These are phyloP conservation scores for Drosophila pseudotakahashii DNA, from an alignment of 2,888 invertebrate species.

Conservation along the genomic window DNA sequence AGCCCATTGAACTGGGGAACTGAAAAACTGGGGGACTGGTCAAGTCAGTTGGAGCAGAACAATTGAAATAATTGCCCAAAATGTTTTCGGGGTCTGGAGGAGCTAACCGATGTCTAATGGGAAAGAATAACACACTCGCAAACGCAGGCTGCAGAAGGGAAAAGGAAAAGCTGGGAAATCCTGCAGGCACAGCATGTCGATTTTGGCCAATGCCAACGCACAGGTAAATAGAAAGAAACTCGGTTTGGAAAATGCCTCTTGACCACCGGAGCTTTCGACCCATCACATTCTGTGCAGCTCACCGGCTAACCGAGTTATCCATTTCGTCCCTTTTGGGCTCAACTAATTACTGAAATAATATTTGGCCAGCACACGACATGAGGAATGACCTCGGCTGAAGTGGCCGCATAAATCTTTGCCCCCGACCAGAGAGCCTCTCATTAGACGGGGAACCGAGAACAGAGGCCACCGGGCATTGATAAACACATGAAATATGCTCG, in stretches of 20 bases:
- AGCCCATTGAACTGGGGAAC: conserved; percentile 24
- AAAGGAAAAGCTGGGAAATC: conserved; percentile 12
- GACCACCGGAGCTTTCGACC: conserved; percentile 12
- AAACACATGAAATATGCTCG: conserved; percentile 48
- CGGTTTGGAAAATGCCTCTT: not conserved
- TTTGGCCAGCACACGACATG: conserved; percentile 47
- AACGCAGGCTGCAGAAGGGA: conserved; percentile 7
- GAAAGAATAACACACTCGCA: conserved; percentile 26
- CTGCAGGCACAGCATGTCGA: conserved; percentile 44
- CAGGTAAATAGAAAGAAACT: conserved; percentile 25
- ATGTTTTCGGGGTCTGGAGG: conserved; percentile 8
- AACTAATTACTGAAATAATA: conserved; percentile 68
- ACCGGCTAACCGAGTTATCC: not conserved
- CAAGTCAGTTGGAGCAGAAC: conserved; percentile 37
- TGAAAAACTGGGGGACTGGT: not conserved
- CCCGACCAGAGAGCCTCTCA: conserved; percentile 36
- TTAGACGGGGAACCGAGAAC: conserved; percentile 26
- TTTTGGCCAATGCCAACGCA: conserved; percentile 27
- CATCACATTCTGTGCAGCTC: conserved; percentile 11
- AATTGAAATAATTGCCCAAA: conserved; percentile 62
- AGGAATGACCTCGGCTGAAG: conserved; percentile 16
- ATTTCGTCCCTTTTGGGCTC: not conserved
- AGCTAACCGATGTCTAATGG: conserved; percentile 32
- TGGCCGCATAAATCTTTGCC: conserved; percentile 49
- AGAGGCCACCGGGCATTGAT: conserved; percentile 17